phyloP scores from a whole-genome alignment of 2,888 invertebrate species.

The Acronicta psi region DNA sequence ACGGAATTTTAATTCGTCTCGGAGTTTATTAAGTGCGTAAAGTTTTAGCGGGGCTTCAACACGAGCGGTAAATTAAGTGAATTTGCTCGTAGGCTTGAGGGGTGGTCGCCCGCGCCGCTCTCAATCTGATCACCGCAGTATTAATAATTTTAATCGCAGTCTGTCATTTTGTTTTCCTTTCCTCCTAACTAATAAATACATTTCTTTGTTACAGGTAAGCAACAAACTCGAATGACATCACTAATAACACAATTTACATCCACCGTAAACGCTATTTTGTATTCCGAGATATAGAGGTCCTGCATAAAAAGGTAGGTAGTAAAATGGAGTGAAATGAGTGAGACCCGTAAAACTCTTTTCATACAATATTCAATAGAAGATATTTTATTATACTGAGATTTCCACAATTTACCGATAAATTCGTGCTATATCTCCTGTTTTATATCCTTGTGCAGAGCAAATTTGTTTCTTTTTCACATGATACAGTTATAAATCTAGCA shows the following conservation, averaged over 20 bases:
- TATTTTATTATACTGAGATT: constrained; percentile 88
- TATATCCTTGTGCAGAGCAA: constrained; percentile 84
- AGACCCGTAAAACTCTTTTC: constrained; percentile 85
- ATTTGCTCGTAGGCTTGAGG: constrained; percentile 76
- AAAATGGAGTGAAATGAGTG: constrained; percentile 85
- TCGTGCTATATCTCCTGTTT: constrained; percentile 84
- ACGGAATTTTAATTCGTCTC: constrained; percentile 87
- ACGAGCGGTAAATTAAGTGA: constrained; percentile 83
- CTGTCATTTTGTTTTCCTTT: constrained; percentile 50
- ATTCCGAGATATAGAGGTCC: constrained; percentile 72
- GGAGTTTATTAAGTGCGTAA: constrained; percentile 88
- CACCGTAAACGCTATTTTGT: constrained; percentile 65
- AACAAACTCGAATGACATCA: constrained; percentile 58
- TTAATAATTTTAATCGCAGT: constrained; percentile 72
- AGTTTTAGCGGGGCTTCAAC: constrained; percentile 81
- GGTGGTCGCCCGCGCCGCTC: constrained; percentile 63
- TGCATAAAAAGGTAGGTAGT: constrained; percentile 83
- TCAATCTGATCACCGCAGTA: constrained; percentile 76
- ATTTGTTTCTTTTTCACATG: constrained; percentile 87
- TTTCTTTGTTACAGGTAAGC: constrained; percentile 77
- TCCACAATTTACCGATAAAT: constrained; percentile 87
- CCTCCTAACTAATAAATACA: constrained; percentile 29
- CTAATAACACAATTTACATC: constrained; percentile 65
- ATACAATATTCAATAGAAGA: constrained; percentile 88
- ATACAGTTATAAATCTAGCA: constrained; percentile 85